Evolutionary conservation across 2,113 vertebrate species (phyloP).

Genomic region (Bubalus kerabau): DNA sequence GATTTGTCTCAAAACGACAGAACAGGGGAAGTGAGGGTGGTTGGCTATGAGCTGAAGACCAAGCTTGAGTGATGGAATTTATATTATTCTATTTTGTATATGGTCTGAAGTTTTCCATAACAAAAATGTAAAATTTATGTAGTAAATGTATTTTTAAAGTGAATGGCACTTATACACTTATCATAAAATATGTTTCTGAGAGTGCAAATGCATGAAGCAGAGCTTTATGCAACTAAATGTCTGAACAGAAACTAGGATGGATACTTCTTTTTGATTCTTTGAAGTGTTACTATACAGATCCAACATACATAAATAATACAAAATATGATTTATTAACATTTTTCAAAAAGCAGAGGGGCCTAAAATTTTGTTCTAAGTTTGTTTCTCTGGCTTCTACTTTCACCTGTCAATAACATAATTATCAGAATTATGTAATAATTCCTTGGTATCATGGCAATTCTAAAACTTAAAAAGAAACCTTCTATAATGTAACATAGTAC

Average conservation of each 20-base stretch:
- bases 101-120: not conserved
- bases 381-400: not conserved
- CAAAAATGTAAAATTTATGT: not conserved
- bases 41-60: not conserved
- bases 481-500: not conserved
- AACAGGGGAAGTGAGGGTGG: not conserved
- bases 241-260: not conserved
- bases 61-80: not conserved
- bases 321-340: not conserved
- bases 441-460: not conserved
- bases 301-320: not conserved
- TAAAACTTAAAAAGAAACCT: not conserved
- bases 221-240: not conserved
- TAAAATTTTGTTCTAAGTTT: conserved; percentile 7
- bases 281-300: not conserved
- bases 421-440: not conserved
- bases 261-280: not conserved
- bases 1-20: not conserved
- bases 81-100: not conserved
- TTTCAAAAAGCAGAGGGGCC: not conserved
- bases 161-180: not conserved
- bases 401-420: not conserved
- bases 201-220: not conserved
- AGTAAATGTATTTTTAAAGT: not conserved
- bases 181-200: not conserved